Base-by-base conservation (phyloP, 2,113 vertebrate species). In the Oxygymnocypris stewartii region DNA sequence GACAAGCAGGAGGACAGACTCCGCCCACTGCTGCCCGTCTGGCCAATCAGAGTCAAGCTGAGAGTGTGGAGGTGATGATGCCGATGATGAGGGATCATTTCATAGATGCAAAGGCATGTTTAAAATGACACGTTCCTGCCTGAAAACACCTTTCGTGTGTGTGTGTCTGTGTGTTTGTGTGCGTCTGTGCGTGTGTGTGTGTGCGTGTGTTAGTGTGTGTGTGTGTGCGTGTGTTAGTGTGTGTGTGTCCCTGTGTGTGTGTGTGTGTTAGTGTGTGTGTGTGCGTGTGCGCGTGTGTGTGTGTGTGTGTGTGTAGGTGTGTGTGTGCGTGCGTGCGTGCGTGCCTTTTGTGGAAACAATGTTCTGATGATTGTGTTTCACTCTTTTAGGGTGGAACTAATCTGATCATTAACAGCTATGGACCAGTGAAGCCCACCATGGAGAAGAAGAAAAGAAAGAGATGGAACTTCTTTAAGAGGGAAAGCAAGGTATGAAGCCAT, bases 21-120 rank as follows among this genome's bases (percentile, higher is more conserved):
- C 84, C 94, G 54, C 91, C 7, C 25, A 86, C 90, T 78, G 91
- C 90, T 37, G 84, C 88, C 84, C 94, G 93, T 57, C 89, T 88
- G 59, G 88, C 89, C 69, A 79, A 90, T 57, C 93, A 93, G 31
- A 93, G 88, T 85, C 94, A 94, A 40, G 85, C 88, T 35, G 96
- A 96, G 87, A 94, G 92, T 47, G 87, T 91, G 65, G 96, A 96
- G 49, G 92, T 96, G 12, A 92, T 94, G 63, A 79, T 95, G 89
- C 95, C 96, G 10, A 93, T 94, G 94, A 94, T 93, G 80, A 92
- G 87, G 51, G 93, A 94, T 2, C 92, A 92, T 91, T 98, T 97
- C 88, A 90, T 99, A 0, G 98, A 99, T 91, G 88, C 97, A 54
- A 99, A 99, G 96, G 98, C 99, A 94, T 67, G 44, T 78, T 71